Conservation (phyloP, 2,113 vertebrate genomes). For the Saccopteryx leptura region DNA sequence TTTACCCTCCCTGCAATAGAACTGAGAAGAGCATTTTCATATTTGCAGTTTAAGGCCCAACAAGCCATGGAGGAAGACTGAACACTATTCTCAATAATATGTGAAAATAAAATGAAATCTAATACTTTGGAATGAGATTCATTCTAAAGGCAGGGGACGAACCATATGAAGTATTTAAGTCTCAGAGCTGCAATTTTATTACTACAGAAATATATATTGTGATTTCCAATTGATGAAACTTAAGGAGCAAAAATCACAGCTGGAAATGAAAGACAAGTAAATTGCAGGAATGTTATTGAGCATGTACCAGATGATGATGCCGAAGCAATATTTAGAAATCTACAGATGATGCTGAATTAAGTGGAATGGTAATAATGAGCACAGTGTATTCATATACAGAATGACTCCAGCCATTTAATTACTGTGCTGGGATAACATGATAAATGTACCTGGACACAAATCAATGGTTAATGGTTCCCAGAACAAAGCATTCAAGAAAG, state of each 20-base stretch:
- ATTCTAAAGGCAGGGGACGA: constrained; percentile 33
- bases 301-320: constrained; percentile 44
- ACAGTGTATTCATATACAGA: constrained; percentile 69
- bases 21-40: neutral
- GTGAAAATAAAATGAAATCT: constrained; percentile 63
- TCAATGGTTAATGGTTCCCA: constrained; percentile 69
- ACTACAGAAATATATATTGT: constrained; percentile 51
- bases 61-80: neutral
- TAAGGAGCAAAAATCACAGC: constrained; percentile 61
- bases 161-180: constrained; percentile 40
- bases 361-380: constrained; percentile 67
- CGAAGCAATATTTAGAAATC: constrained; percentile 60
- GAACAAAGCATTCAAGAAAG: constrained; percentile 67
- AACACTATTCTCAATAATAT: constrained; percentile 13
- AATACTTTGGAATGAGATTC: constrained; percentile 29
- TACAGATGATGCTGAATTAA: constrained; percentile 69
- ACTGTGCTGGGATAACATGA: constrained; percentile 72
- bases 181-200: constrained; percentile 10
- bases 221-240: constrained; percentile 34
- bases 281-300: constrained; percentile 40
- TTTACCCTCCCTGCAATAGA: neutral
- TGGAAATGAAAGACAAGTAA: constrained; percentile 63
- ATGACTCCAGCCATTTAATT: constrained; percentile 68
- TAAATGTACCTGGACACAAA: constrained; percentile 75
- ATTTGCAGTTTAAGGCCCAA: neutral